Conservation (phyloP, 2,888 invertebrate genomes). For the Lepas anatifera region DNA sequence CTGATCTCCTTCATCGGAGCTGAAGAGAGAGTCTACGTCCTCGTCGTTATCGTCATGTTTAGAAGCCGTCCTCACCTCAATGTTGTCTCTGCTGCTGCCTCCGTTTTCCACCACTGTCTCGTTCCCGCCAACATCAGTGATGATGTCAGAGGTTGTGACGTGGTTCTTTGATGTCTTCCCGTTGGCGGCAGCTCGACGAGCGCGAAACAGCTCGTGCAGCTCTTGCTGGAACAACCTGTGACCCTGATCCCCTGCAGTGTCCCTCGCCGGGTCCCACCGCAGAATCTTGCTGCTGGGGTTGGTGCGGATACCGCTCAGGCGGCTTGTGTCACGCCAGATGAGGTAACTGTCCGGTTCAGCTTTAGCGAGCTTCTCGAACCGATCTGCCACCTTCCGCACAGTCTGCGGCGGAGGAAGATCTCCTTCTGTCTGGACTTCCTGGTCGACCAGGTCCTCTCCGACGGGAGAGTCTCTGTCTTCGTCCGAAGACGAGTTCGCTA, state of each 20-base stretch:
- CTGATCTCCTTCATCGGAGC: neutral
- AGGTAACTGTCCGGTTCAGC: conserved; percentile 11
- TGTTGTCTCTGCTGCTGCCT: no score
- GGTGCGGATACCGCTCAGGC: conserved; percentile 19
- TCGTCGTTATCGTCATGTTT: neutral
- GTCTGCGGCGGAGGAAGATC: conserved; percentile 21
- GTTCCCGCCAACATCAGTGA: neutral
- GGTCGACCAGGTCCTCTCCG: neutral
- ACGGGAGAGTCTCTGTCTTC: no score
- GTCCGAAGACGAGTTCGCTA: neutral
- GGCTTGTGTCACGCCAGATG: conserved; percentile 19
- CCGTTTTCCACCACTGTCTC: neutral
- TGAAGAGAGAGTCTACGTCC: neutral
- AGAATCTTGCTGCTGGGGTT: conserved; percentile 23
- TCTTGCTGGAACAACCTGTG: neutral
- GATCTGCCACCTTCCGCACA: conserved; percentile 18
- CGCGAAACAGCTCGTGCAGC: conserved; percentile 5
- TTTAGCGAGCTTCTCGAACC: conserved; percentile 17
- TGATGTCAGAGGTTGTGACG: neutral
- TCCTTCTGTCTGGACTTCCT: conserved; percentile 17
- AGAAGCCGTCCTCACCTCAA: no score
- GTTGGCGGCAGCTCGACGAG: neutral
- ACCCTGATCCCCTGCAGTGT: conserved; percentile 3
- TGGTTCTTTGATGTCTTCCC: neutral
- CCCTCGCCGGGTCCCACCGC: conserved; percentile 19